Evolutionary conservation across 2,113 vertebrate genomes (phyloP).

Genomic region (Indri indri): DNA sequence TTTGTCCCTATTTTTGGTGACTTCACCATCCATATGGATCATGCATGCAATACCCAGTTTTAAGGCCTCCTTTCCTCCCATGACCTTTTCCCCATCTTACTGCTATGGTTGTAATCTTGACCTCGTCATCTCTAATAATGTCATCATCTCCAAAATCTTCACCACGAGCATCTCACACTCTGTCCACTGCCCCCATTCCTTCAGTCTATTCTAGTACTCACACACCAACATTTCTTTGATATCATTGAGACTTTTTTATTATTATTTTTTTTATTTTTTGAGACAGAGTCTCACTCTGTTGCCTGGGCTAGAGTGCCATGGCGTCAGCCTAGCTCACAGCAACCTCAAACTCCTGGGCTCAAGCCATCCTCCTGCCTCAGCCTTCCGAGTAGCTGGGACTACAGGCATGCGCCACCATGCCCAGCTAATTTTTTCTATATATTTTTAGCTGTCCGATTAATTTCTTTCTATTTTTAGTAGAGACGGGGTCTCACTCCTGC

Average conservation of each 20-base stretch:
- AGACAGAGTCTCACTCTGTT: too few relatives aligned
- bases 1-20: not conserved
- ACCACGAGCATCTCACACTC: not conserved
- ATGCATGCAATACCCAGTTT: not conserved
- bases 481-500: too few relatives aligned
- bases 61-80: not conserved
- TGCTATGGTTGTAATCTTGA: not conserved
- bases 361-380: too few relatives aligned
- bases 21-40: not conserved
- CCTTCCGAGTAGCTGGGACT: too few relatives aligned
- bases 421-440: too few relatives aligned
- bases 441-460: too few relatives aligned
- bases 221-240: not conserved
- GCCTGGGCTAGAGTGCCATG: too few relatives aligned
- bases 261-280: too few relatives aligned
- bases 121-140: not conserved
- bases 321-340: too few relatives aligned
- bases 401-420: too few relatives aligned
- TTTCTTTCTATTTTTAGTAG: too few relatives aligned
- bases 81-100: not conserved
- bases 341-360: too few relatives aligned
- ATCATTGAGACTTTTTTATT: not conserved
- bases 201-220: not conserved
- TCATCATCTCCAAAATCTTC: not conserved
- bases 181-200: not conserved